These are phyloP conservation scores for Cettia cetti DNA, from an alignment of 2,113 vertebrate species.

Conservation along the genomic window DNA sequence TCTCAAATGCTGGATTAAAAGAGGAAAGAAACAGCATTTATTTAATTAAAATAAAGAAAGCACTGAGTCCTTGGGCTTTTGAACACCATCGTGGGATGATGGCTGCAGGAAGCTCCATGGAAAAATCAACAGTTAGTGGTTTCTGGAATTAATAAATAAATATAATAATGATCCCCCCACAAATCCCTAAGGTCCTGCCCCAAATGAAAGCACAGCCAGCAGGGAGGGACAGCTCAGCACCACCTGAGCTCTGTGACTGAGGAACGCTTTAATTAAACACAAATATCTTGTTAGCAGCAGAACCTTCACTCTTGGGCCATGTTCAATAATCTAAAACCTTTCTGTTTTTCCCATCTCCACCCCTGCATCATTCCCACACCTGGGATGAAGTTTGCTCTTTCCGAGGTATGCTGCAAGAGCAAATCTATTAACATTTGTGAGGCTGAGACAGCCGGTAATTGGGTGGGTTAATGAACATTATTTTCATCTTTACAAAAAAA, in stretches of 20 bases:
- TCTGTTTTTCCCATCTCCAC: background rate
- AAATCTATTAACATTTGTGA: background rate
- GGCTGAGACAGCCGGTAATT: slow-evolving; percentile 8
- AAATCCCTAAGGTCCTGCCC: background rate
- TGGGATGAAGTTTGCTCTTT: background rate
- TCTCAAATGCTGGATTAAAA: background rate
- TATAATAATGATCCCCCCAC: background rate
- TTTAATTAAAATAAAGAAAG: background rate
- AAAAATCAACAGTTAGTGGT: background rate
- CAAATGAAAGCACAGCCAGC: background rate
- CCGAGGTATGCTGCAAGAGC: fast-evolving
- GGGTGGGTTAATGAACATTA: slow-evolving; percentile 13
- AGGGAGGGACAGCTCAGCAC: background rate
- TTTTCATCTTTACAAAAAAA: background rate
- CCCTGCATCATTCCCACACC: background rate
- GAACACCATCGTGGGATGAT: background rate
- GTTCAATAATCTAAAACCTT: background rate
- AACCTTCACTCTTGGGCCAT: background rate
- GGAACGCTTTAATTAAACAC: background rate
- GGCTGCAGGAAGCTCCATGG: background rate
- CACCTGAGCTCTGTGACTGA: background rate
- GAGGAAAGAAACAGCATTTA: background rate
- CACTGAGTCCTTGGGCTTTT: background rate
- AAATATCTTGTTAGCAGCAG: background rate
- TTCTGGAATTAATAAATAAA: background rate